These are phyloP conservation scores for Dryomyza anilis DNA, from an alignment of 2,888 invertebrate genomes.

Conservation along the genomic window DNA sequence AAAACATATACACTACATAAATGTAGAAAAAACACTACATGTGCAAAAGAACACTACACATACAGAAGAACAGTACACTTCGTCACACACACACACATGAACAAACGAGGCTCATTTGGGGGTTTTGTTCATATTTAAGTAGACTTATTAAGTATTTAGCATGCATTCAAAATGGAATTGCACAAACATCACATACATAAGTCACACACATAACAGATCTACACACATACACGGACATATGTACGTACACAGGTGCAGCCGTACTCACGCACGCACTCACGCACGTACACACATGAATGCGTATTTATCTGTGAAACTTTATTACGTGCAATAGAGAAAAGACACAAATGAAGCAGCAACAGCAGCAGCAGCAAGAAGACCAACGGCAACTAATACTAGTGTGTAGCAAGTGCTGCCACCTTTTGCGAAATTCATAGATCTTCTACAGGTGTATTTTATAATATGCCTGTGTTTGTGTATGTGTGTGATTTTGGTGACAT, in stretches of 20 bases:
- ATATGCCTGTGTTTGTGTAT: too few relatives aligned
- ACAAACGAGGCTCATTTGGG: neutral
- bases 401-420: too few relatives aligned
- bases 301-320: neutral
- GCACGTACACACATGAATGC: neutral
- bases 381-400: too few relatives aligned
- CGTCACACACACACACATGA: too few relatives aligned
- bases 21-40: neutral
- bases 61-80: too few relatives aligned
- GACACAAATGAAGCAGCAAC: neutral
- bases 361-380: neutral
- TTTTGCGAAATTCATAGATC: too few relatives aligned
- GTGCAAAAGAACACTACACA: too few relatives aligned
- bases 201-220: too few relatives aligned
- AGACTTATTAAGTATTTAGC: neutral
- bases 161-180: neutral
- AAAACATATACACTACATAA: neutral
- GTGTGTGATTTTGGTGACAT: too few relatives aligned
- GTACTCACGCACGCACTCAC: neutral
- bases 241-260: neutral
- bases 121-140: neutral
- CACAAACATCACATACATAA: too few relatives aligned
- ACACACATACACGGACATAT: neutral
- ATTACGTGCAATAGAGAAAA: neutral
- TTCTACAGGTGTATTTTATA: too few relatives aligned